These are phyloP conservation scores for Numida meleagris DNA, from an alignment of 2,113 vertebrate genomes.

Conservation along the genomic window DNA sequence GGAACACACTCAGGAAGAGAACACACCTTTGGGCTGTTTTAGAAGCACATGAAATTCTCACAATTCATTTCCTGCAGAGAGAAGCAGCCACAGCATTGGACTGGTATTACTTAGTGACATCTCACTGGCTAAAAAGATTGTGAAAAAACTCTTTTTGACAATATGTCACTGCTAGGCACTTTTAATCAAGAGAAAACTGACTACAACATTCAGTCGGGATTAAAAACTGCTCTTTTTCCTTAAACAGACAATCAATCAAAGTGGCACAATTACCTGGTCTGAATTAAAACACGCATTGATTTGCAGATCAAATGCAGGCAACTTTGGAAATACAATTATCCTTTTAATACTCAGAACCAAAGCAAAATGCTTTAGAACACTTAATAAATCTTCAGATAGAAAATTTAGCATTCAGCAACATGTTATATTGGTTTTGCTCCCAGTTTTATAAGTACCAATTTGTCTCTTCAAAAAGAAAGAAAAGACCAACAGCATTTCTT, in stretches of 20 bases:
- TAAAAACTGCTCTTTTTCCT: slow-evolving; percentile 16
- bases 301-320: neutral
- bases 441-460: slow-evolving; percentile 43
- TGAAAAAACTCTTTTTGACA: neutral
- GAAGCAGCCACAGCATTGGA: neutral
- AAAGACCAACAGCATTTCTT: slow-evolving; percentile 24
- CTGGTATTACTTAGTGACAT: neutral
- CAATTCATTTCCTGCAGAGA: fast-evolving
- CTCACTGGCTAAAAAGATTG: neutral
- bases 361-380: slow-evolving; percentile 31
- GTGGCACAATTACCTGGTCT: slow-evolving; percentile 5
- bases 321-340: slow-evolving; percentile 25
- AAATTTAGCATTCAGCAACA: slow-evolving; percentile 33
- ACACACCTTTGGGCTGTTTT: neutral
- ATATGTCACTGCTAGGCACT: neutral
- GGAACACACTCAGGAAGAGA: neutral
- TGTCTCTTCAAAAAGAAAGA: slow-evolving; percentile 29
- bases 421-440: slow-evolving; percentile 34
- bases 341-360: slow-evolving; percentile 59
- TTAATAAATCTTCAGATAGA: slow-evolving; percentile 50
- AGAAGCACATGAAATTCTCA: neutral
- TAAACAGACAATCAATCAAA: slow-evolving; percentile 60
- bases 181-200: slow-evolving; percentile 47
- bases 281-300: slow-evolving; percentile 5
- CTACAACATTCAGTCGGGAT: slow-evolving; percentile 2